These are phyloP conservation scores for Lepidurus apus DNA, from an alignment of 1,140 invertebrate genomes.

Conservation along the genomic window DNA sequence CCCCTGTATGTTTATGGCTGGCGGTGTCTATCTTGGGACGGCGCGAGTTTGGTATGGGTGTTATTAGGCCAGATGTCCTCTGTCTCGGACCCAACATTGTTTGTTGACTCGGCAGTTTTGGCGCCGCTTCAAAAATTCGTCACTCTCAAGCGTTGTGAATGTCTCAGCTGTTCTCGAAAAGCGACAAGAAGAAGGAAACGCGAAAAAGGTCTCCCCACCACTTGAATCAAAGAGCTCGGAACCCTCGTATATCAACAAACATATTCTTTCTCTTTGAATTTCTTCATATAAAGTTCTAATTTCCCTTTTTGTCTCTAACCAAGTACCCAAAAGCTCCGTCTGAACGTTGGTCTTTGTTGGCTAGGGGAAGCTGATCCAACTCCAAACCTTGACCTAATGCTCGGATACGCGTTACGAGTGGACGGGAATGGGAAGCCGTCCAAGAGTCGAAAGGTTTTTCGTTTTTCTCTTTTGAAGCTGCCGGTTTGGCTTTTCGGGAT, in stretches of 20 bases:
- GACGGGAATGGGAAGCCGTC: neutral
- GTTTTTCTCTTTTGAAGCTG: neutral
- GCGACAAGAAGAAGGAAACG: neutral
- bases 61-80: conserved; percentile 8
- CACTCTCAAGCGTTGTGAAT: neutral
- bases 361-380: neutral
- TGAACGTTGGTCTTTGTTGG: neutral
- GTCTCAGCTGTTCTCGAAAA: neutral
- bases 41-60: neutral
- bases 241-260: neutral
- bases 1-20: neutral
- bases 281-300: neutral
- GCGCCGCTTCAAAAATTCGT: conserved; percentile 8
- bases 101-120: conserved; percentile 10
- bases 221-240: neutral
- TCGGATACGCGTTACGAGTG: neutral
- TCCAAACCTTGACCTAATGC: conserved; percentile 18
- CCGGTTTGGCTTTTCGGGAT: conserved; percentile 9
- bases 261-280: neutral
- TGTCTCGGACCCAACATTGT: neutral
- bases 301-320: neutral
- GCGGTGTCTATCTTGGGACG: neutral
- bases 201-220: neutral
- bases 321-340: neutral
- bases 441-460: conserved; percentile 3